phyloP scores from a whole-genome alignment of 2,797 vertebrate genomes.

The Crotalus adamanteus region DNA sequence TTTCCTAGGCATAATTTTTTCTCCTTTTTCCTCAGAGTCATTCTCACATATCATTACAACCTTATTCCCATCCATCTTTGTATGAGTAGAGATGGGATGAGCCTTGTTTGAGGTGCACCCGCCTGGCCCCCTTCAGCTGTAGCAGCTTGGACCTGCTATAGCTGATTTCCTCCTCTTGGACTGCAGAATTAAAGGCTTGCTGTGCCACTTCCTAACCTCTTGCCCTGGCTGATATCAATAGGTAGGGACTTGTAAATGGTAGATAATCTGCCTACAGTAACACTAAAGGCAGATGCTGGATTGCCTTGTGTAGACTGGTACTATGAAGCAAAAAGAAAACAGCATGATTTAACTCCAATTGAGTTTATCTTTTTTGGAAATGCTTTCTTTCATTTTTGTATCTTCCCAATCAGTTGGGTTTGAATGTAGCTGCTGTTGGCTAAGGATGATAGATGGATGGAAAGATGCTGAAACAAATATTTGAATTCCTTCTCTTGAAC shows the following conservation, averaged over 20 bases:
- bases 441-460: background rate
- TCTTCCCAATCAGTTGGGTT: background rate
- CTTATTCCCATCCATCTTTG: background rate
- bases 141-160: background rate
- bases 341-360: background rate
- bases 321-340: background rate
- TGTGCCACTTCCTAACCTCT: background rate
- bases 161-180: background rate
- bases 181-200: background rate
- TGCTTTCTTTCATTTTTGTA: background rate
- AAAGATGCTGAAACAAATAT: background rate
- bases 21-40: too few species aligned
- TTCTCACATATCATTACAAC: background rate
- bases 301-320: background rate
- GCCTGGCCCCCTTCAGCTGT: background rate
- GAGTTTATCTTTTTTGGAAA: background rate
- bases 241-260: background rate
- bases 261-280: background rate
- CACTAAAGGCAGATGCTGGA: background rate
- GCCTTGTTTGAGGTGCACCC: background rate
- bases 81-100: background rate
- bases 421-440: background rate
- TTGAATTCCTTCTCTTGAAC: background rate
- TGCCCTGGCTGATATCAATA: background rate
- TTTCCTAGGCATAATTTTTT: background rate